Base-by-base conservation (phyloP, 2,888 invertebrate genomes). In the Drosophila cognata region DNA sequence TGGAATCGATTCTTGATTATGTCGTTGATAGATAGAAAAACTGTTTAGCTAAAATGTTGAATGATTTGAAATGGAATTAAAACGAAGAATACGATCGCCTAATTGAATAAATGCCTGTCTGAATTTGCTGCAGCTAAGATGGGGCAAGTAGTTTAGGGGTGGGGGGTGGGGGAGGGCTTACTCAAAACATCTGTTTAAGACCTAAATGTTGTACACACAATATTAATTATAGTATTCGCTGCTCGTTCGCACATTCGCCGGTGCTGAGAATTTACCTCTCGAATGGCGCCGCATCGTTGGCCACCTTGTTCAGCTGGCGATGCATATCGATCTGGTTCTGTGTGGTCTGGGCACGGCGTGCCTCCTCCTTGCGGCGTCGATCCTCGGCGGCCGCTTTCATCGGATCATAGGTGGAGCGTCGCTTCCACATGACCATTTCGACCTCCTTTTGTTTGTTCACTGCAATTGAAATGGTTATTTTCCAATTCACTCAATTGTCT, bases 321-420 rank as follows among this genome's bases (percentile, higher is more conserved):
- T 90, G 90, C 43, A 84, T 71, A 68, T 92, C 91, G 55, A 84
- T 31, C 79, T 75, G 92, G 85, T 53, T 28, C 41, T 75, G 74
- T 28, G 71, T 76, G 5, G 38, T 57, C 25, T 83, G 89, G 6
- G 75, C 88, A 76, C 93, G 93, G 67, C 94, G 94, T 6, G 94
- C 94, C 75, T 94, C 92, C 83, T 94, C 94, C 55, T 95, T 95
- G 90, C 95, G 95, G 89, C 95, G 95, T 89, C 95, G 96, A 31
- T 97, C 98, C 92, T 98, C 97, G 28, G 97, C 97, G 0, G 98
- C 98, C 0, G 98, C 97, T 92, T 96, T 96, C 95, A 97, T 95
- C 35, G 99, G 99, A 94, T 99, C 98, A 93, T 99, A 99, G 84
- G 97, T 98, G 88, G 98, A 98, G 75, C 99, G 94, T 70, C 99